phyloP scores from a whole-genome alignment of 2,888 invertebrate genomes.

The Macaria notata region DNA sequence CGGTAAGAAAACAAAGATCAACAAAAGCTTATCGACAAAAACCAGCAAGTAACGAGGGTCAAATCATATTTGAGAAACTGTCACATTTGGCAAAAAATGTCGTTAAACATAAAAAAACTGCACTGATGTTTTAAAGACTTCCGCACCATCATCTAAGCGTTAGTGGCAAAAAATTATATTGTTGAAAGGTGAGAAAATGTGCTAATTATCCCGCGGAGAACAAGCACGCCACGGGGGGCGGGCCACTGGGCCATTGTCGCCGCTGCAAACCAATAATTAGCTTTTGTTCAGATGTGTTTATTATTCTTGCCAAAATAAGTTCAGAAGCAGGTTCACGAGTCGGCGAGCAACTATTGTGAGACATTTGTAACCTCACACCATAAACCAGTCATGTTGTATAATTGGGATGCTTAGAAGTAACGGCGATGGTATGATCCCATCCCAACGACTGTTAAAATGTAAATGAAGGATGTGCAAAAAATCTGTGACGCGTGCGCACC shows the following conservation, averaged over 20 bases:
- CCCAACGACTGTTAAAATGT: conserved; percentile 44
- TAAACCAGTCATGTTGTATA: conserved; percentile 64
- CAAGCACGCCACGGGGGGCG: conserved; percentile 54
- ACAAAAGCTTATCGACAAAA: not conserved
- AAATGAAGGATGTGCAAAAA: conserved; percentile 48
- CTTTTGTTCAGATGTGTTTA: conserved; percentile 67
- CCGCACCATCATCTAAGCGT: conserved; percentile 37
- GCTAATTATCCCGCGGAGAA: conserved; percentile 69
- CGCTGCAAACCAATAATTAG: conserved; percentile 68
- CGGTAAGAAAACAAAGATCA: too few species aligned
- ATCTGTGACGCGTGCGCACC: conserved; percentile 54
- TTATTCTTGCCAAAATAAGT: conserved; percentile 59
- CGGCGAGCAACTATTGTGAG: conserved; percentile 63
- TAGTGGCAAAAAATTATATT: conserved; percentile 57
- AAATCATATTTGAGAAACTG: conserved; percentile 23
- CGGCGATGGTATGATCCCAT: conserved; percentile 26
- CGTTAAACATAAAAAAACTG: conserved; percentile 37
- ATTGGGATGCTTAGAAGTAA: conserved; percentile 44
- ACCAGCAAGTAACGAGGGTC: conserved; percentile 11
- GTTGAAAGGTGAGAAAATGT: conserved; percentile 77
- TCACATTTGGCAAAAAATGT: conserved; percentile 29
- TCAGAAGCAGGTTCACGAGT: conserved; percentile 68
- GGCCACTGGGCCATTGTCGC: conserved; percentile 57
- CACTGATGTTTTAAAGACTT: conserved; percentile 35
- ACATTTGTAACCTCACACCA: conserved; percentile 49